Base-by-base conservation (phyloP, 2,113 vertebrate genomes). In the Dasyornis broadbenti region DNA sequence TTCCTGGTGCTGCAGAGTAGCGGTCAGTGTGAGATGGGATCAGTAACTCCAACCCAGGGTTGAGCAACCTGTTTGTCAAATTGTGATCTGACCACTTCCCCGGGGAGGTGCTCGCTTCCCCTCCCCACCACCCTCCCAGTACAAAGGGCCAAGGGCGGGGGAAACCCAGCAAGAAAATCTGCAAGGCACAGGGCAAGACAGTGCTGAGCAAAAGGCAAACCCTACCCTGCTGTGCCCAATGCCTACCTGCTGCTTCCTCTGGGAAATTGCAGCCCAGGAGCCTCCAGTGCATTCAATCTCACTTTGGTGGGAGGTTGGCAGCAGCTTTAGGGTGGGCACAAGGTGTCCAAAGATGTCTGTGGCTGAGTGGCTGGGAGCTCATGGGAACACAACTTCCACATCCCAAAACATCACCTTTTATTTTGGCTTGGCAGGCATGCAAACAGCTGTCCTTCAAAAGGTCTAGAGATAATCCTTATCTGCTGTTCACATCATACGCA, bases 21-120 rank as follows among this genome's bases (percentile, higher is more conserved):
- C 1, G 0, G 52, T 19, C 35, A 17, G 45, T 1, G 0, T 45
- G 45, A 91, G 82, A 47, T 31, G 80, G 64, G 50, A 79, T 82
- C 70, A 53, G 77, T 18, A 37, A 66, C 81, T 77, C 45, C 73
- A 90, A 22, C 27, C 65, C 54, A 4, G 42, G 24, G 17, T 92
- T 97, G 89, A 91, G 95, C 90, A 97, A 96, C 39, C 54, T 76
- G 69, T 82, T 92, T 87, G 82, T 92, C 63, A 81, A 57, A 82
- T 26, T 1, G 1, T 4, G 11, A 44, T 88, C 28, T 57, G 72
- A 70, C 44, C 30, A 3, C 54, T 87, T 95, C 77, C 82, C 88
- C 6, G 1, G 70, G 70, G 66, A 39, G 16, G 60, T 82, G 86
- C 65, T 86, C 0, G 5, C 52, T 94, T 96, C 89, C 85, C 91